Base-by-base conservation (phyloP, 2,888 invertebrate species). In the Lucinisca nassula region DNA sequence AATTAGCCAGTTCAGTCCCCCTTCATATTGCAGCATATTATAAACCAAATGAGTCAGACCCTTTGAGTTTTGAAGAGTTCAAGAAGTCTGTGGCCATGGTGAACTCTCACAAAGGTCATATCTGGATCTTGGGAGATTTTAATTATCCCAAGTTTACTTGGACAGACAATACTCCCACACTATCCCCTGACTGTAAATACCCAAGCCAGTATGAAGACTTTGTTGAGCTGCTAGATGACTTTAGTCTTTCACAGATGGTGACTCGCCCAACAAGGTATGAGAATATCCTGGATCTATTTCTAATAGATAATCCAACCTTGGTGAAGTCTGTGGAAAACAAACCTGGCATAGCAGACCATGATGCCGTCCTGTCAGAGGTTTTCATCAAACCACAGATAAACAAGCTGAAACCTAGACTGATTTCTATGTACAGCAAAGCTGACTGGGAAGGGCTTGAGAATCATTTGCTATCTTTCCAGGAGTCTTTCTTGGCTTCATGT, bases 361-460 rank as follows among this genome's bases (percentile, higher is more conserved):
- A 55, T n/a, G n/a, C 55, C 21, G 55, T 55, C n/a, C 55, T 55
- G 8, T 12, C 55, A 12, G 55, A 55, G 55, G 55, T 55, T n/a
- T 55, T 55, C n/a, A 21, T 55, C 4, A 55, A 55, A 55, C 55
- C n/a, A 8, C 55, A 55, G 55, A 55, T 55, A 21, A 12, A 8
- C 14, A 55, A n/a, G 55, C 10, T 12, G 55, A 55, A 55, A 55
- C 55, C 55, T 6, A 12, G 55, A 55, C n/a, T 55, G 4, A 55
- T 73, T 35, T 38, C 1, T 38, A 37, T 82, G 14, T 82, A 45
- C 70, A 45, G 27, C 4, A 82, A 70, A 30, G 67, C 49, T 32
- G 51, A 45, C 76, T 40, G 61, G 84, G 79, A 79, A 4, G 73
- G 40, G 14, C 38, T 79, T 27, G 74, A 35, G n/a, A n/a, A n/a